Evolutionary conservation across 2,888 invertebrate genomes (phyloP).

Genomic region (Luperina testacea): DNA sequence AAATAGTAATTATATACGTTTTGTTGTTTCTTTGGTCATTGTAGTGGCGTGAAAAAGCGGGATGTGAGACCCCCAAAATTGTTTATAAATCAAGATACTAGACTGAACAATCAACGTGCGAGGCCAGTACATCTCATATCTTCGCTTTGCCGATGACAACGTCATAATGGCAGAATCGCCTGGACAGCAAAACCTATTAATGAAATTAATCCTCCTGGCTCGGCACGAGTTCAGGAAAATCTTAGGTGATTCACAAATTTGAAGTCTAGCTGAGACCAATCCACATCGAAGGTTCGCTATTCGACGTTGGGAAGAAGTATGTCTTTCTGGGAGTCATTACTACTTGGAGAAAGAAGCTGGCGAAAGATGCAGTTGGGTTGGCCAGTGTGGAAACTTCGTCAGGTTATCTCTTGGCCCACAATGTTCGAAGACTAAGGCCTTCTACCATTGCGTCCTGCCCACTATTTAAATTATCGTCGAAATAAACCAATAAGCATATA

Average conservation of each 20-base stretch:
- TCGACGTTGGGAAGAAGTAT: background rate
- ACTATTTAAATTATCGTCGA: background rate
- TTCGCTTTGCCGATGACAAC: background rate
- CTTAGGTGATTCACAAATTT: background rate
- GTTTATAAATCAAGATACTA: background rate
- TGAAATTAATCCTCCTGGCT: background rate
- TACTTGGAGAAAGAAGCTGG: background rate
- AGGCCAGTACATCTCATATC: background rate
- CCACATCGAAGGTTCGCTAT: background rate
- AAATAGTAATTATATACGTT: slow-evolving; percentile 75
- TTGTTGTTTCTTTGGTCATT: slow-evolving; percentile 51
- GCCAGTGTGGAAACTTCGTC: no score
- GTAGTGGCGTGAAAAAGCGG: no score
- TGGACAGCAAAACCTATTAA: background rate
- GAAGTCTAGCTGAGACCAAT: background rate
- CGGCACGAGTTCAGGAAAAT: background rate
- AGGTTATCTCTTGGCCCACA: background rate
- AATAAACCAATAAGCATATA: background rate
- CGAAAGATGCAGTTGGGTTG: background rate
- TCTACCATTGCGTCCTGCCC: background rate
- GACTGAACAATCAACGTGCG: background rate
- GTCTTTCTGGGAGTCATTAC: background rate
- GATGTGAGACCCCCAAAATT: background rate
- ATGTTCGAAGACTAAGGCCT: background rate
- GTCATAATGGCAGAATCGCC: background rate